Base-by-base conservation (phyloP, 2,113 vertebrate species). In the Motacilla alba region DNA sequence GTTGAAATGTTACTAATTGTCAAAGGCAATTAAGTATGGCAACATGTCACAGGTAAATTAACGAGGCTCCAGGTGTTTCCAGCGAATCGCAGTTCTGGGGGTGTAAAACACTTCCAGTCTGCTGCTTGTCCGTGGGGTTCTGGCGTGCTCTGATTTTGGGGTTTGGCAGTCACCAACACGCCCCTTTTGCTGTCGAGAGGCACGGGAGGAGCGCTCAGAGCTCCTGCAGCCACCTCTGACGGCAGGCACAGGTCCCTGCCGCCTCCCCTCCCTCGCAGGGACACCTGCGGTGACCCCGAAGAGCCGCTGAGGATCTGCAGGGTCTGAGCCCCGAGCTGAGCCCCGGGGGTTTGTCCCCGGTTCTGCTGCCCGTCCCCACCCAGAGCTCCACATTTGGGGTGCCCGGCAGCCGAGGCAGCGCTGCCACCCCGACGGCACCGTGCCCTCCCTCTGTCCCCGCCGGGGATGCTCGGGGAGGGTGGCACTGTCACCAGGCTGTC, bases 1-100 rank as follows among this genome's bases (percentile, higher is more conserved):
- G 98, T 98, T 98, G 97, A 97, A 97, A 98, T 98, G 97, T 97
- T 98, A 92, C 98, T 98, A 98, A 98, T 98, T 98, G 98, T 98
- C 97, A 98, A 97, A 97, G 91, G 97, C 97, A 97, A 98, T 98
- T 98, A 98, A 98, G 96, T 98, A 96, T 96, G 97, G 97, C 97
- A 98, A 98, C 98, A 96, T 98, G 97, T 98, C 98, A 97, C 97
- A 98, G 97, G 97, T 98, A 98, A 98, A 98, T 98, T 98, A 98
- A 98, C 5, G 80, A 97, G 95, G 55, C 96, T 96, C 93, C 96
- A 98, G 97, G 96, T 98, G 98, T 89, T 93, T 70, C 33, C 82
- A 87, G 56, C 83, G 72, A 95, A 93, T 63, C 33, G 44, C 60
- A 4, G 78, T 87, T 78, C 33, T 19, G 39, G 69, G 84, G 39